A percentile compares a stretch with the other conserved stretches of the same genome.
Conservation (phyloP, 2,888 invertebrate species). For the Luffia ferchaultella region DNA sequence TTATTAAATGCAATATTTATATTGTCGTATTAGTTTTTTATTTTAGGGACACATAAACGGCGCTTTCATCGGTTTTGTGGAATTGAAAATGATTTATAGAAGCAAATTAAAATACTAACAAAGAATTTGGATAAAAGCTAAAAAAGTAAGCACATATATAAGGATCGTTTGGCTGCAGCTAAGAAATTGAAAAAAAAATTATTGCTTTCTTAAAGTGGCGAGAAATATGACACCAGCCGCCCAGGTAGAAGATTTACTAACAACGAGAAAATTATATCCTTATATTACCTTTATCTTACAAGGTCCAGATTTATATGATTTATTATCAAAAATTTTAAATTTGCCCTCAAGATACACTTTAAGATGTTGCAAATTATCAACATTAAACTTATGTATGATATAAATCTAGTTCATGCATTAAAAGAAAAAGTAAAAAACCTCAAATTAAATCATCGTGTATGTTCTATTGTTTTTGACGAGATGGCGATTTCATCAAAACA, state of each 20-base stretch:
- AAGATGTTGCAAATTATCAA: slow-evolving; percentile 8
- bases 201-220: not conserved
- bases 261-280: slow-evolving; percentile 13
- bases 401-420: slow-evolving; percentile 12
- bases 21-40: too few relatives aligned
- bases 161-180: not conserved
- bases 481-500: slow-evolving; percentile 8
- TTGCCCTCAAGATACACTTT: slow-evolving; percentile 12
- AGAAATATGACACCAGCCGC: slow-evolving; percentile 6
- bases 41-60: too few relatives aligned
- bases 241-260: slow-evolving; percentile 12
- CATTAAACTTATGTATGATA: slow-evolving; percentile 13
- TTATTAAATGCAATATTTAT: too few relatives aligned
- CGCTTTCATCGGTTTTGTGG: too few relatives aligned
- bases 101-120: too few relatives aligned
- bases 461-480: slow-evolving; percentile 9
- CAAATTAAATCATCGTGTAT: slow-evolving; percentile 7
- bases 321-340: slow-evolving; percentile 11
- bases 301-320: slow-evolving; percentile 10
- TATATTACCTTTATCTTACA: slow-evolving; percentile 10
- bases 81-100: too few relatives aligned
- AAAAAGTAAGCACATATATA: too few relatives aligned
- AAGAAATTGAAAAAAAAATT: not conserved
- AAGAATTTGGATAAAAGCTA: too few relatives aligned
- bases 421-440: slow-evolving; percentile 9